Conservation (phyloP, 1,140 invertebrate species). For the Leptonema lineaticorne region DNA sequence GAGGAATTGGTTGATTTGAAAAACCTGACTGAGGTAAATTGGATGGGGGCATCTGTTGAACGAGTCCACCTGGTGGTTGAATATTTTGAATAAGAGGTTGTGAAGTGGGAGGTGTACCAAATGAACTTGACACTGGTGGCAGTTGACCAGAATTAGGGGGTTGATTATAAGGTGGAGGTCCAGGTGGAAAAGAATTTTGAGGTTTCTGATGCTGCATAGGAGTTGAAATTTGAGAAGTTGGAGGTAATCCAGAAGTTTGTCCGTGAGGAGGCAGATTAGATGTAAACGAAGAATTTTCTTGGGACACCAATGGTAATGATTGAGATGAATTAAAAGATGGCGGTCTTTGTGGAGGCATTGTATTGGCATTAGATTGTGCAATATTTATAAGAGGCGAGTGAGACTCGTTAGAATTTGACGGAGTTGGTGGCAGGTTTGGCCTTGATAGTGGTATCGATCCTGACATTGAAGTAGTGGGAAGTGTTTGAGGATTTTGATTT, state of each 20-base stretch:
- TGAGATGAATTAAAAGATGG: constrained; percentile 21
- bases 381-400: constrained; percentile 15
- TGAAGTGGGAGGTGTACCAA: background rate
- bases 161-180: background rate
- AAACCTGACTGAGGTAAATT: background rate
- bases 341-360: constrained; percentile 9
- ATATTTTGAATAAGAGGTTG: constrained; percentile 5
- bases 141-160: constrained; percentile 11
- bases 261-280: background rate
- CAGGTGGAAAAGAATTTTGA: background rate
- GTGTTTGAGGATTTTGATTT: background rate
- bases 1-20: background rate
- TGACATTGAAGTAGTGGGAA: constrained; percentile 38
- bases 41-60: background rate
- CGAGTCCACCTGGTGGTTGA: background rate
- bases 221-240: constrained; percentile 5
- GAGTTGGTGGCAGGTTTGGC: constrained; percentile 21
- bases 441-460: background rate
- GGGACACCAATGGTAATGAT: constrained; percentile 17
- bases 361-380: constrained; percentile 18
- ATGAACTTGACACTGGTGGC: constrained; percentile 6
- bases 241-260: constrained; percentile 1
- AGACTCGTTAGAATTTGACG: constrained; percentile 16
- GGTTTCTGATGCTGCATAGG: background rate
- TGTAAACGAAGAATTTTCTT: background rate